Conservation (phyloP, 35 echinoderm and acorn worm genomes). For the Anneissia japonica region DNA sequence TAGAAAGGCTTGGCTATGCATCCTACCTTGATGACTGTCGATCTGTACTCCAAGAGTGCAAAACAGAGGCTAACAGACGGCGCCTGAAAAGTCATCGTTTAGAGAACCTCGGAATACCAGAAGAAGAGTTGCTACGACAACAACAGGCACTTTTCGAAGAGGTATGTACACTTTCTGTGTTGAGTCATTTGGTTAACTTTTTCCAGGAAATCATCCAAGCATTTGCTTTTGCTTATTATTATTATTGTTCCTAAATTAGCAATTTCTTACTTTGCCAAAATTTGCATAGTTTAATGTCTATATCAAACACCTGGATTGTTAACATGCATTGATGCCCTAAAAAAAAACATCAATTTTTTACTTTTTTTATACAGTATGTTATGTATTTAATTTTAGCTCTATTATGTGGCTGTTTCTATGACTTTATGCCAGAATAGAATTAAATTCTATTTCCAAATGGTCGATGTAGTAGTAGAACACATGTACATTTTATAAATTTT, state of each 20-base stretch:
- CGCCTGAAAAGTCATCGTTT: constrained; percentile 69
- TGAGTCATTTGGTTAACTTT: background rate
- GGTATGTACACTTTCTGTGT: constrained; percentile 23
- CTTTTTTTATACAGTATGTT: background rate
- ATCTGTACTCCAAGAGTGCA: constrained; percentile 84
- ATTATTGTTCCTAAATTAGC: background rate
- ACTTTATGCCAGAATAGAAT: too few species aligned
- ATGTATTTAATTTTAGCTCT: too few species aligned
- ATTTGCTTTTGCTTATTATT: too few species aligned
- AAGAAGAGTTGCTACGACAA: constrained; percentile 90
- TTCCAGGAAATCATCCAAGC: background rate
- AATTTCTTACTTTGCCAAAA: background rate
- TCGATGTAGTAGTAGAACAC: too few species aligned
- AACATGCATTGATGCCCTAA: background rate
- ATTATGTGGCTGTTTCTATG: too few species aligned
- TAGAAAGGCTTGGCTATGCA: constrained; percentile 91
- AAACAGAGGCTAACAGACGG: constrained; percentile 86
- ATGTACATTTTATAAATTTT: too few species aligned
- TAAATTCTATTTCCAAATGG: too few species aligned
- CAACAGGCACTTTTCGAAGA: constrained; percentile 89
- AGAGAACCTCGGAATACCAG: constrained; percentile 97
- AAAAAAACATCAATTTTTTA: background rate
- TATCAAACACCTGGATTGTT: background rate
- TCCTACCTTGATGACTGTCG: constrained; percentile 83
- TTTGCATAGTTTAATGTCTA: background rate